Evolutionary conservation across 1,140 invertebrate genomes (phyloP).

Genomic region (Caerostris darwini): DNA sequence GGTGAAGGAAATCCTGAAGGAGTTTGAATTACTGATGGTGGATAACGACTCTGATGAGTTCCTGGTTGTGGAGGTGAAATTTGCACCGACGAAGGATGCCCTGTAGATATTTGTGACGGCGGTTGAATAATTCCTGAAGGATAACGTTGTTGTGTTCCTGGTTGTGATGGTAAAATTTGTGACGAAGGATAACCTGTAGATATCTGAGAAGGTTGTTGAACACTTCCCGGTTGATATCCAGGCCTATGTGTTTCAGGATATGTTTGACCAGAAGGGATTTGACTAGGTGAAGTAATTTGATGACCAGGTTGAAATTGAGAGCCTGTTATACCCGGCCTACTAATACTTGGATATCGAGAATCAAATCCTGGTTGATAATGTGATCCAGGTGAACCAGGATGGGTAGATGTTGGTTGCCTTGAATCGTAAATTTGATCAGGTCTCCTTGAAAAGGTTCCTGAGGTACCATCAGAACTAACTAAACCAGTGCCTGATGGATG

Average conservation of each 20-base stretch:
- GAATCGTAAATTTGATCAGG: not conserved
- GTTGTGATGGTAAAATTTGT: not conserved
- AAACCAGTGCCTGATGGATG: not conserved
- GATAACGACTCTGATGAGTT: not conserved
- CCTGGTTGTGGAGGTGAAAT: not conserved
- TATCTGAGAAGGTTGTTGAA: not conserved
- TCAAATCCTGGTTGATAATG: not conserved
- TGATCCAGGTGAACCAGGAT: not conserved
- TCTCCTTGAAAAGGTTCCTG: not conserved
- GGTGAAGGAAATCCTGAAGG: not conserved
- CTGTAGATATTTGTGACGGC: not conserved
- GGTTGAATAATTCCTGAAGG: not conserved
- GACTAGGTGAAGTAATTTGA: not conserved
- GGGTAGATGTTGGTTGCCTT: not conserved
- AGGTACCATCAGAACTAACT: not conserved
- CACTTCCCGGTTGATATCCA: not conserved
- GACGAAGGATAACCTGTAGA: not conserved
- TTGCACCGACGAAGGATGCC: not conserved
- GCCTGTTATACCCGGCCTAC: not conserved
- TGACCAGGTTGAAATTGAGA: not conserved
- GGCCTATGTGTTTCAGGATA: not conserved
- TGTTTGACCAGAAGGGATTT: not conserved
- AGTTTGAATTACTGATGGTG: no score
- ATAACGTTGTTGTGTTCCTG: not conserved
- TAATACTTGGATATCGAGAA: not conserved